Percentiles rank a stretch among this genome's conserved stretches.
phyloP scores from a whole-genome alignment of 1,140 invertebrate genomes.

The Rhyzopertha dominica region DNA sequence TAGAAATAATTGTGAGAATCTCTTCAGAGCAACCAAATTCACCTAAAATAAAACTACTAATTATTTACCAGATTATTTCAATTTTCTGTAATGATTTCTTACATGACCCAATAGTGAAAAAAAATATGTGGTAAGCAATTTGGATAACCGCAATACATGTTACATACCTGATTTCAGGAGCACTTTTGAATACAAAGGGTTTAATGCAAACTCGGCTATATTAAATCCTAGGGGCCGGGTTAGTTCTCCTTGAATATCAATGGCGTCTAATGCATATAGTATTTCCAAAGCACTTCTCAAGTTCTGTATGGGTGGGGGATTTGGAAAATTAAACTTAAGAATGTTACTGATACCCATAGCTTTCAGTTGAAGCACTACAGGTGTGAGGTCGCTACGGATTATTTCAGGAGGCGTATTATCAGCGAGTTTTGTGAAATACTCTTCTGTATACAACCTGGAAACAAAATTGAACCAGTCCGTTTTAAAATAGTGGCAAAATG shows the following conservation, averaged over 20 bases:
- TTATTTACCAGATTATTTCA: neutral
- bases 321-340: slow-evolving; percentile 77
- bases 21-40: slow-evolving; percentile 86
- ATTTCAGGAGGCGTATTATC: slow-evolving; percentile 84
- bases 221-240: slow-evolving; percentile 75
- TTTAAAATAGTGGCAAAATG: neutral
- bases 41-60: slow-evolving; percentile 44
- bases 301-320: slow-evolving; percentile 83
- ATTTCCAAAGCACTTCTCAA: slow-evolving; percentile 83
- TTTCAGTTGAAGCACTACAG: slow-evolving; percentile 87
- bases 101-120: too few species aligned
- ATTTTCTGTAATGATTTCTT: too few species aligned
- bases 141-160: neutral
- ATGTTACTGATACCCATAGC: slow-evolving; percentile 92
- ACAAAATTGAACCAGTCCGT: slow-evolving; percentile 10
- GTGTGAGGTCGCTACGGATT: slow-evolving; percentile 80
- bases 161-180: slow-evolving; percentile 69
- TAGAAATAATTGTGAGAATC: slow-evolving; percentile 79
- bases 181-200: slow-evolving; percentile 84
- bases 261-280: slow-evolving; percentile 78
- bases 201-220: slow-evolving; percentile 91
- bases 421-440: slow-evolving; percentile 66
- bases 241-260: slow-evolving; percentile 75
- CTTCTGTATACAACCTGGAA: slow-evolving; percentile 71
- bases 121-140: too few species aligned